Evolutionary conservation across 37 sponge, comb jelly and placozoan species (phyloP).

Genomic region (Petrosia ficiformis): DNA sequence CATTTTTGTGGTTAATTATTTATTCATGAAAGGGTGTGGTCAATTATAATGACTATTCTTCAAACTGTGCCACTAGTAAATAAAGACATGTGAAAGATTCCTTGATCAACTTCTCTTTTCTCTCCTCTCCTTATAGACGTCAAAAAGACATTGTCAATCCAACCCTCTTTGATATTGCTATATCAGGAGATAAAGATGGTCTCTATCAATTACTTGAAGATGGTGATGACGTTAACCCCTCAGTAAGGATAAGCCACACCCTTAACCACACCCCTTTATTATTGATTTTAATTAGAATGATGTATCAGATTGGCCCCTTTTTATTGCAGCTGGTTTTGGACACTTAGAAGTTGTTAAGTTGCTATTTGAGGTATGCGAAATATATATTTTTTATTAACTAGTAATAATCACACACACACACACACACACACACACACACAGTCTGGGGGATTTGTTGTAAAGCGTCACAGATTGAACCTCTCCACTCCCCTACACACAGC

Average conservation of each 20-base stretch:
- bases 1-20: too few species aligned
- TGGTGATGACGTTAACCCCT: slow-evolving; percentile 75
- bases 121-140: slow-evolving; percentile 3
- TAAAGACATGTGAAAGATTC: too few species aligned
- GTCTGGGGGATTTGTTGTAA: slow-evolving; percentile 39
- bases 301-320: slow-evolving; percentile 48
- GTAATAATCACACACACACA: too few species aligned
- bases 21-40: too few species aligned
- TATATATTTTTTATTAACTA: too few species aligned
- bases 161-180: slow-evolving; percentile 37
- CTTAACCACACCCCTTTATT: background rate
- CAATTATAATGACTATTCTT: too few species aligned
- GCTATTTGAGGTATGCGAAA: slow-evolving; percentile 21
- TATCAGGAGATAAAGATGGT: slow-evolving; percentile 25
- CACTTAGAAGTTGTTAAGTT: slow-evolving; percentile 15
- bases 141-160: slow-evolving; percentile 36
- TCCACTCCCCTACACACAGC: slow-evolving; percentile 51
- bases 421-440: background rate
- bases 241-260: slow-evolving; percentile 16
- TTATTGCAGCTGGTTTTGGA: slow-evolving; percentile 46
- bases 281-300: slow-evolving; percentile 19
- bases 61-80: too few species aligned
- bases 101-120: background rate
- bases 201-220: slow-evolving; percentile 35
- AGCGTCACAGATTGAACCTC: background rate